A percentile compares a stretch with the other conserved stretches of the same genome.
These are phyloP conservation scores for Anomalospiza imberbis DNA, from an alignment of 2,797 vertebrate genomes.

Conservation along the genomic window DNA sequence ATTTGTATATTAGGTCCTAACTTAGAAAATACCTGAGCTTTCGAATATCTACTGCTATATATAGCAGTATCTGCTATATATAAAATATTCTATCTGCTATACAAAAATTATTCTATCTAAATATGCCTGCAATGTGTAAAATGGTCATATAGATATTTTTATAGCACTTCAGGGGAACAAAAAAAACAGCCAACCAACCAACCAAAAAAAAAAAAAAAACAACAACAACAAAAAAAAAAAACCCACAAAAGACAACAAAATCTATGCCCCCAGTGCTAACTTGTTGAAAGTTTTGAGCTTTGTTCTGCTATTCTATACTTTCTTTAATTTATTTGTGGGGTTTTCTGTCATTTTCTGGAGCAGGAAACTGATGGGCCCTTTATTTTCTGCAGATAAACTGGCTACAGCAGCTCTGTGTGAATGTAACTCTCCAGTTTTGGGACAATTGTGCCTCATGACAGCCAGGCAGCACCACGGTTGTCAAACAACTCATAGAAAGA, in stretches of 20 bases:
- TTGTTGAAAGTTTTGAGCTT: not conserved
- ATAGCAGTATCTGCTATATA: not conserved
- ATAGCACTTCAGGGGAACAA: not conserved
- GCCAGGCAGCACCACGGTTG: not conserved
- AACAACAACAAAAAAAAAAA: no score
- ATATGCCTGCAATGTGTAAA: not conserved
- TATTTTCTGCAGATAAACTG: not conserved
- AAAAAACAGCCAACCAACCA: not conserved
- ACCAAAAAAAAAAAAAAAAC: not conserved
- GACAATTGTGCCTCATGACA: not conserved
- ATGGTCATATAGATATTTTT: not conserved
- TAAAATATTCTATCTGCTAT: not conserved
- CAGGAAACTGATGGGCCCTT: not conserved
- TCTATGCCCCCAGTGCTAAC: not conserved
- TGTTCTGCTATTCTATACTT: not conserved
- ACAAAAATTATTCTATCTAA: not conserved
- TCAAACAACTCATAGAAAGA: not conserved
- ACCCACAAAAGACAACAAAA: not conserved
- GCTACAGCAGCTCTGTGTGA: not conserved
- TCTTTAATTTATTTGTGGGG: not conserved
- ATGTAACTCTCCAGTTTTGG: not conserved
- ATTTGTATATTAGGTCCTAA: no score
- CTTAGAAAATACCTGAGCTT: not conserved
- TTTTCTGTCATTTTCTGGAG: not conserved
- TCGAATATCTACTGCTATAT: not conserved